Evolutionary conservation across 2,113 vertebrate species (phyloP), one percentile per base, ranked within the genome.

Genomic region (Cricetomys ansorgei): DNA sequence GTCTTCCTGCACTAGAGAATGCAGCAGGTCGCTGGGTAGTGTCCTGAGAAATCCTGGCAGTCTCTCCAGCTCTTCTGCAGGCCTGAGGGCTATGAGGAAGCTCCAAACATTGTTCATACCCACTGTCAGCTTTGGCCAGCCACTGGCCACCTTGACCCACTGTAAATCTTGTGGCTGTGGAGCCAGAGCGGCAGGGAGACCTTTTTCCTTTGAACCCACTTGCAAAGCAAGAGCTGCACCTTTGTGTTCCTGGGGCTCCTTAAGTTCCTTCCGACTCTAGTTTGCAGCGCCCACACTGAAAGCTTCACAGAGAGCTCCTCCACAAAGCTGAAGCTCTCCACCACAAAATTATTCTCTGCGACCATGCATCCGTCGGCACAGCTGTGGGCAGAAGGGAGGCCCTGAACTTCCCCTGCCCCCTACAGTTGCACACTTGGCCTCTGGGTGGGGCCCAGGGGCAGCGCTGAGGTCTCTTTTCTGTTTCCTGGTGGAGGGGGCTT

Each of bases 51-150:
- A 50, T n/a, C 37, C 23, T 1, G 50, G 59, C 50, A 40, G 23
- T 37, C 37, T 23, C 43, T 79, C 21, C 88, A 9, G 92, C 4
- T 25, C 27, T 27, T 67, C 91, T 73, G 64, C 12, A 31, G 57
- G 67, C 89, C n/a, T 53, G 2, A 15, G 91, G 95, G 59, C 86
- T n/a, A 64, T 34, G 29, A 67, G 13, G 12, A 62, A 43, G n/a
- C 9, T 69, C 83, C 83, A 65, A 94, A 45, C 92, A 94, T 94
- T 59, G 53, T 57, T 93, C 84, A 65, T 85, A 94, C 5, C 48
- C 79, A 76, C 57, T 94, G 96, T 97, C 97, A 96, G 83, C 80
- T 40, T 92, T 94, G 96, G 96, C 59, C 31, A 21, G 37, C 40
- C 72, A 48, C 93, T 53, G 92, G 92, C 83, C 19, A 70, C 79